phyloP scores from a whole-genome alignment of 92 coral and sea anemone species.

The Epizoanthus ramosus region DNA sequence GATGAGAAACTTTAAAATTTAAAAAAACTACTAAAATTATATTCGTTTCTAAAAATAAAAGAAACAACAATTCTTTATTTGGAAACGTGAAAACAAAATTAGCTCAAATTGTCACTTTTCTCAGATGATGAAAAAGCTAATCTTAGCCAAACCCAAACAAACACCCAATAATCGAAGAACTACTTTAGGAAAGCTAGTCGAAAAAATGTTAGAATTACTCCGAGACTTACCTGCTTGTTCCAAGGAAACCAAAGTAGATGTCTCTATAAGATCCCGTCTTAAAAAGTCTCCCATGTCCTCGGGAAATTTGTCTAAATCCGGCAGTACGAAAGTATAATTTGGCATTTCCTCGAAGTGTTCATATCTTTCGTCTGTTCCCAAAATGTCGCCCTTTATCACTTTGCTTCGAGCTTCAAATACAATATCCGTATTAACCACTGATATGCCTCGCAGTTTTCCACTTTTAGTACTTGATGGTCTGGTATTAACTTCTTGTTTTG shows the following conservation, averaged over 20 bases:
- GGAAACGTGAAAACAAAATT: too few relatives aligned
- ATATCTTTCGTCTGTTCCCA: constrained; percentile 62
- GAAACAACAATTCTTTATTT: too few relatives aligned
- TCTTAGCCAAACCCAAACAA: too few relatives aligned
- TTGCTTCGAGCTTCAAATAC: constrained; percentile 83
- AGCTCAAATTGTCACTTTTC: too few relatives aligned
- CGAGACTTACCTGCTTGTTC: constrained; percentile 84
- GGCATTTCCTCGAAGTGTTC: constrained; percentile 83
- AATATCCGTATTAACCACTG: constrained; percentile 92
- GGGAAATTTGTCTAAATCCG: constrained; percentile 79
- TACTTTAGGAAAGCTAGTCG: background rate
- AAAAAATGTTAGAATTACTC: background rate
- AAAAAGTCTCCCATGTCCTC: constrained; percentile 79
- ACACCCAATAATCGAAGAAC: too few relatives aligned
- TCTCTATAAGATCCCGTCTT: constrained; percentile 86
- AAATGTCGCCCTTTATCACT: constrained; percentile 66
- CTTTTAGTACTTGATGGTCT: constrained; percentile 20
- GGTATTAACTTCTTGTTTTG: background rate
- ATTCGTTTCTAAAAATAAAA: too few relatives aligned
- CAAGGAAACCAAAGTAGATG: constrained; percentile 81
- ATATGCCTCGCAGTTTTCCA: constrained; percentile 87
- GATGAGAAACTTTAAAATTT: too few relatives aligned
- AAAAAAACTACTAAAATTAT: too few relatives aligned
- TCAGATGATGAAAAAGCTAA: too few relatives aligned
- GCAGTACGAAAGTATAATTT: constrained; percentile 82